These are phyloP conservation scores for Pelodiscus sinensis DNA, from an alignment of 2,113 vertebrate genomes.

Conservation along the genomic window DNA sequence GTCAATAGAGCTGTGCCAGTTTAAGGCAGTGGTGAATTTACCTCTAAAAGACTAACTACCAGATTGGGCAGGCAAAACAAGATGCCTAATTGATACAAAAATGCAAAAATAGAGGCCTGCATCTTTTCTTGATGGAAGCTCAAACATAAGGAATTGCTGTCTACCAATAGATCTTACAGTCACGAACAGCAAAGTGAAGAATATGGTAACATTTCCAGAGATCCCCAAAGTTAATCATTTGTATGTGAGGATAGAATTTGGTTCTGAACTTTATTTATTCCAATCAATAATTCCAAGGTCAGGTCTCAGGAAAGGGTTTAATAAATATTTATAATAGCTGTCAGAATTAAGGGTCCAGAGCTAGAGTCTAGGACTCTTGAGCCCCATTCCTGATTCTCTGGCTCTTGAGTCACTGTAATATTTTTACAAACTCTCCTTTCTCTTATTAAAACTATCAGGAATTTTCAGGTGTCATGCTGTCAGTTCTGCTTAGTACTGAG, in stretches of 20 bases:
- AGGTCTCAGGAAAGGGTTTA: not conserved
- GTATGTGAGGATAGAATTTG: not conserved
- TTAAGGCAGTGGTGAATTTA: not conserved
- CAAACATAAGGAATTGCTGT: not conserved
- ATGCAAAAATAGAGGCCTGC: not conserved
- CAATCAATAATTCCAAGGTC: not conserved
- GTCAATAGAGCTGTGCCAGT: not conserved
- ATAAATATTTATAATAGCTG: not conserved
- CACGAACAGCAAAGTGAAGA: not conserved
- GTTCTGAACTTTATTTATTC: not conserved
- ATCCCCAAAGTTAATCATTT: not conserved
- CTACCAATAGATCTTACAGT: not conserved
- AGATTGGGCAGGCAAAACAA: not conserved
- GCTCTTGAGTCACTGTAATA: not conserved
- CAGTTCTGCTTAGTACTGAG: not conserved
- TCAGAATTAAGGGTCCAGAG: not conserved
- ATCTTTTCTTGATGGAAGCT: not conserved
- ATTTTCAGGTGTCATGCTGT: slow-evolving; percentile 5
- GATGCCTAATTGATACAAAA: not conserved
- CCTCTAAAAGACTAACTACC: not conserved
- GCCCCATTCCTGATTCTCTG: not conserved
- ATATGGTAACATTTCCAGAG: not conserved
- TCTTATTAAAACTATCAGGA: not conserved
- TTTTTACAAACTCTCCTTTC: not conserved
- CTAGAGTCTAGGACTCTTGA: not conserved